These are phyloP conservation scores for Petrosia ficiformis DNA, from an alignment of 37 sponge, comb jelly and placozoan species.

Conservation along the genomic window DNA sequence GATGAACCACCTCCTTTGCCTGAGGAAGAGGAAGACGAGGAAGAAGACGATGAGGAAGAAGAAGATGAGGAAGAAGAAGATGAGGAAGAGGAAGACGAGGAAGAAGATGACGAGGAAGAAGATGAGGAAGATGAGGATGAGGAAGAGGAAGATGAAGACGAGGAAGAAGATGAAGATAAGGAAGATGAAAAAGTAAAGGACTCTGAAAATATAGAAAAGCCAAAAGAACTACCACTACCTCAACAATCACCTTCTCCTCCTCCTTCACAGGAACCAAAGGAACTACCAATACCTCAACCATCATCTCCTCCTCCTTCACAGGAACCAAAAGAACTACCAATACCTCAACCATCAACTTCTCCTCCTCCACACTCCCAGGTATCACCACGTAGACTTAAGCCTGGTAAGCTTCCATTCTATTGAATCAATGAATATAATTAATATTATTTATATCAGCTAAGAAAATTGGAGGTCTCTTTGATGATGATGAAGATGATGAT, in stretches of 20 bases:
- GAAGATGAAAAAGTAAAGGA: not conserved
- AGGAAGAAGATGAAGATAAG: not conserved
- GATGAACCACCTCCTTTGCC: constrained; percentile 25
- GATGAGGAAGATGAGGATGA: constrained; percentile 1
- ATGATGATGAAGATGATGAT: constrained; percentile 54
- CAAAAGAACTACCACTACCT: not conserved
- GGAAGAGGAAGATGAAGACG: not conserved
- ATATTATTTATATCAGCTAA: constrained; percentile 1
- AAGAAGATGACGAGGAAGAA: constrained; percentile 21
- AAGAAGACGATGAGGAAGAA: constrained; percentile 31
- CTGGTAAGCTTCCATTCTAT: not conserved
- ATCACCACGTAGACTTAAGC: constrained; percentile 3
- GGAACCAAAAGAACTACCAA: too few relatives aligned
- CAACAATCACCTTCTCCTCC: not conserved
- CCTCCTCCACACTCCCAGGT: not conserved
- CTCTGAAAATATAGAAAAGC: not conserved
- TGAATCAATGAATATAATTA: not conserved
- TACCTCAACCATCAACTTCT: too few relatives aligned
- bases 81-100: constrained; percentile 28
- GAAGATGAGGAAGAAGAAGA: constrained; percentile 10
- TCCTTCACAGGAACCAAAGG: not conserved
- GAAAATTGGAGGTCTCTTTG: constrained; percentile 51
- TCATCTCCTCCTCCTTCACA: not conserved
- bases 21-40: constrained; percentile 45
- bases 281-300: not conserved